phyloP scores from a whole-genome alignment of 2,113 vertebrate species.

The Herpailurus yagouaroundi region DNA sequence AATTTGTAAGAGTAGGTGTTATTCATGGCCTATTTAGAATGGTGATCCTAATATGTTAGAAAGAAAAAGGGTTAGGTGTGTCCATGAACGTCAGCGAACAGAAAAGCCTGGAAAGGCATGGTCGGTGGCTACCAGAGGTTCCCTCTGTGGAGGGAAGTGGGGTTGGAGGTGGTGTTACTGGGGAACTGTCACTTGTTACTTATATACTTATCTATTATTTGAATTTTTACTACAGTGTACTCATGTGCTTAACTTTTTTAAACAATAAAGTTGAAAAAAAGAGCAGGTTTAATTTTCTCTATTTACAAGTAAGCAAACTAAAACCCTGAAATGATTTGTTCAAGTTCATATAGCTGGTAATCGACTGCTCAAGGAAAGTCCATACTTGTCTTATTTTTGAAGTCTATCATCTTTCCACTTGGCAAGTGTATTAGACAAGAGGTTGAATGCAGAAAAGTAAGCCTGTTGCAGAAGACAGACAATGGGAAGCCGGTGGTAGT shows the following conservation, averaged over 20 bases:
- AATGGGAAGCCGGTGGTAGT: background rate
- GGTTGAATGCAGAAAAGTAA: background rate
- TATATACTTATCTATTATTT: background rate
- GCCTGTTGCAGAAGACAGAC: background rate
- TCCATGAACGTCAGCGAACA: no score
- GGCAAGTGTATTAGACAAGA: background rate
- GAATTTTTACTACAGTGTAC: background rate
- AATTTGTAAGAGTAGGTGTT: background rate
- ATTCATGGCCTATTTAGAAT: background rate
- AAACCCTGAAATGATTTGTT: constrained; percentile 38
- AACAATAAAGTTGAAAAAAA: background rate
- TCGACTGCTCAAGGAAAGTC: background rate
- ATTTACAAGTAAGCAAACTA: background rate
- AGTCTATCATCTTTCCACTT: constrained; percentile 15
- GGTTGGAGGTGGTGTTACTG: background rate
- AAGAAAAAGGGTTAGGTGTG: background rate
- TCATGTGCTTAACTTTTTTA: background rate
- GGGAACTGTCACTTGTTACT: background rate
- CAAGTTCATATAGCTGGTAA: background rate
- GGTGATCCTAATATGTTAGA: background rate
- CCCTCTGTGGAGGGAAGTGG: background rate
- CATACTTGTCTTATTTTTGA: background rate
- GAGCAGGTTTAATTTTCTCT: background rate
- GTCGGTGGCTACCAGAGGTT: background rate
- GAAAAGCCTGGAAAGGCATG: background rate